phyloP scores from a whole-genome alignment of 1,140 invertebrate species.

The Bemisia tabaci region DNA sequence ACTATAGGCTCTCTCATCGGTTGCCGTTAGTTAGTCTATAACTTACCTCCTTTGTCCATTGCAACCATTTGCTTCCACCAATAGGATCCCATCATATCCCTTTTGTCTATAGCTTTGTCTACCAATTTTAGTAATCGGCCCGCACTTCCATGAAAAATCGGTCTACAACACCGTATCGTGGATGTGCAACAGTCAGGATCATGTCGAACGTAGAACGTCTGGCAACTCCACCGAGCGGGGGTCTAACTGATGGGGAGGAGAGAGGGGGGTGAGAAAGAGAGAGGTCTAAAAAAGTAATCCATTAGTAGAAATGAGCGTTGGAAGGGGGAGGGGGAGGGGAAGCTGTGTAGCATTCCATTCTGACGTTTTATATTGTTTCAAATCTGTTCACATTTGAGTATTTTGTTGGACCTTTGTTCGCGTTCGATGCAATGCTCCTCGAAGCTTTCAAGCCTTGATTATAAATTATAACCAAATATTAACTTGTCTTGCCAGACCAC shows the following conservation, averaged over 20 bases:
- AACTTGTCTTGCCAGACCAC: not conserved
- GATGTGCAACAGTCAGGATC: no score
- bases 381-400: not conserved
- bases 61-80: no score
- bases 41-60: no score
- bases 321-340: not conserved
- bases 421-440: not conserved
- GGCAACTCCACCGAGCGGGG: no score
- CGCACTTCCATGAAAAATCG: no score
- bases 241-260: not conserved
- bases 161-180: no score
- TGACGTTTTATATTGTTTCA: not conserved
- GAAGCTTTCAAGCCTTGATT: not conserved
- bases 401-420: not conserved
- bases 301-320: not conserved
- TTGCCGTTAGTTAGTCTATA: no score
- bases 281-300: not conserved
- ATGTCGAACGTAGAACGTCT: no score
- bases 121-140: no score
- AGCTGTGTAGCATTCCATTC: not conserved
- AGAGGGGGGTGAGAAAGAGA: not conserved
- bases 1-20: no score
- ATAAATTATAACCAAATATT: constrained; percentile 1
- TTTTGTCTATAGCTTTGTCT: no score
- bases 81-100: no score